Base-by-base conservation (phyloP, 2,888 invertebrate genomes). In the Seira sanloemensis region DNA sequence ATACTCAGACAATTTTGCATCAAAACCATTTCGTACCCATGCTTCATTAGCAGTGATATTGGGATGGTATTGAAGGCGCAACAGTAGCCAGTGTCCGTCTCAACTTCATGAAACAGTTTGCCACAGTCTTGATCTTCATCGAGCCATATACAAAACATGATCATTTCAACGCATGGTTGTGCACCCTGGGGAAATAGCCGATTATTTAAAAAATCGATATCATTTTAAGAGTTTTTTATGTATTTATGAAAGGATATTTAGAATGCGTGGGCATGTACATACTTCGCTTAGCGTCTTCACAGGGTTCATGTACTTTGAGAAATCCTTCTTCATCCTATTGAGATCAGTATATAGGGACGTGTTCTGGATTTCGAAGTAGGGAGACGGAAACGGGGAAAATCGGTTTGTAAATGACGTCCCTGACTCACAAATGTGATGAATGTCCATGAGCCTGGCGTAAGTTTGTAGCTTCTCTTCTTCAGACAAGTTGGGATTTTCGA, bases 11-110 rank as follows among this genome's bases (percentile, higher is more conserved):
- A n/a, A n/a, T n/a, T n/a, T n/a, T 27, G 9, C 16, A 12, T 16
- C 71, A 26, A 71, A 5, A 26, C n/a, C 25, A 9, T 75, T 75
- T 75, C 19, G 24, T 68, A 73, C 78, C 4, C 0, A 67, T 67
- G 79, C 69, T 50, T 72, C n/a, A 76, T 24, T 0, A 87, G 75
- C 19, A 88, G 77, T 4, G 84, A 93, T 0, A 94, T 92, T 85
- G 95, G 95, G 2, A 96, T 93, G 9, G 94, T 93, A 90, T 97
- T 97, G 90, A 96, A 97, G 0, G 74, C 66, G 54, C 85, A 81
- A 90, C 96, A 96, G 1, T 96, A 92, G 0, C 97, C 97, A 90
- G 96, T 96, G 89, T 96, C 96, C 0, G 96, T 96, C 81, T 96
- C 91, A 72, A 95, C 94, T 0, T 95, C 94, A 90, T 94, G 95